These are phyloP conservation scores for Hesperia comma DNA, from an alignment of 2,888 invertebrate genomes.

Conservation along the genomic window DNA sequence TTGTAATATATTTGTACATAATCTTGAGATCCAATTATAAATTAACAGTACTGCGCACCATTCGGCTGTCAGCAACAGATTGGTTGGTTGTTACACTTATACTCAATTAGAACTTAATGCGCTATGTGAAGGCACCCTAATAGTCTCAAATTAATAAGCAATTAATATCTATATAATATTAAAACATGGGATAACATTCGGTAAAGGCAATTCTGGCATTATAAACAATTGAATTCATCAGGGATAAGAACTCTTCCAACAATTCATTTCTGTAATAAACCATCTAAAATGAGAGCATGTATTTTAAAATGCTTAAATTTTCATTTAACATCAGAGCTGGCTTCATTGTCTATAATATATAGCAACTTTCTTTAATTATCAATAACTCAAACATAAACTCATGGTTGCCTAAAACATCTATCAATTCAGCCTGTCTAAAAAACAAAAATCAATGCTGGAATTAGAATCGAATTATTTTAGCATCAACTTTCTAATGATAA, in stretches of 20 bases:
- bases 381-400: background rate
- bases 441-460: background rate
- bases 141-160: conserved; percentile 41
- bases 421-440: background rate
- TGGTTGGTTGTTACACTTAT: conserved; percentile 8
- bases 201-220: conserved; percentile 66
- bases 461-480: background rate
- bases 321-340: background rate
- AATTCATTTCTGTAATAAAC: background rate
- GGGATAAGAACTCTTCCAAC: background rate
- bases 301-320: background rate
- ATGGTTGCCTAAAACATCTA: background rate
- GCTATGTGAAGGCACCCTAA: conserved; percentile 31
- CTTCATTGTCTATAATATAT: background rate
- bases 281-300: too few relatives aligned
- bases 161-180: conserved; percentile 27
- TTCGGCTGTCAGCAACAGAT: conserved; percentile 3
- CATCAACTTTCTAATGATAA: conserved; percentile 27
- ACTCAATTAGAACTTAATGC: conserved; percentile 24
- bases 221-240: conserved; percentile 25
- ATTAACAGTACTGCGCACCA: conserved; percentile 43
- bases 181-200: conserved; percentile 48
- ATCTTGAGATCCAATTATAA: conserved; percentile 67
- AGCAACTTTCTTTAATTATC: background rate
- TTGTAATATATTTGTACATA: conserved; percentile 63